Evolutionary conservation across 1,140 invertebrate genomes (phyloP).

Genomic region (Drosophila setifemur): DNA sequence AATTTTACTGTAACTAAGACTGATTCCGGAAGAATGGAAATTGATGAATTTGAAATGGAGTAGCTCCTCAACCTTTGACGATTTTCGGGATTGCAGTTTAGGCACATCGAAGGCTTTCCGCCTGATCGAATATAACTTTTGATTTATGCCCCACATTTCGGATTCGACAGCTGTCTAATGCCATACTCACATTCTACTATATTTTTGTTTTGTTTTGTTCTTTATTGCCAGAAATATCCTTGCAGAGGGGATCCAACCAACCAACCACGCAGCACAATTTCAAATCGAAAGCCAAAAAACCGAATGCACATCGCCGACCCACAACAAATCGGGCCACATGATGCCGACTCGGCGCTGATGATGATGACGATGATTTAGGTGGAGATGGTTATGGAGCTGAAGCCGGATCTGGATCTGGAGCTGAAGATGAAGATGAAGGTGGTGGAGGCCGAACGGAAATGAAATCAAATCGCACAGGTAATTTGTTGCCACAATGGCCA

Average conservation of each 20-base stretch:
- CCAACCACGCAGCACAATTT: slow-evolving; percentile 22
- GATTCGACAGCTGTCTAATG: slow-evolving; percentile 64
- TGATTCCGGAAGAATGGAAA: slow-evolving; percentile 9
- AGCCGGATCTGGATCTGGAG: slow-evolving; percentile 25
- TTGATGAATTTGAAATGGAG: slow-evolving; percentile 26
- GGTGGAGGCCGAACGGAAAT: slow-evolving; percentile 49
- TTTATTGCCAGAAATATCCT: neutral
- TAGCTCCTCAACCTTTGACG: too few species aligned
- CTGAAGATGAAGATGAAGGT: slow-evolving; percentile 5
- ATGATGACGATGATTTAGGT: slow-evolving; percentile 23
- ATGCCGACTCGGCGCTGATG: slow-evolving; percentile 17
- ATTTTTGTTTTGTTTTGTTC: neutral
- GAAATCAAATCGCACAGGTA: slow-evolving; percentile 76
- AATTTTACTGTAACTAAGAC: slow-evolving; percentile 16
- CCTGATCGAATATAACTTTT: slow-evolving; percentile 45
- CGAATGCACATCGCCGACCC: slow-evolving; percentile 45
- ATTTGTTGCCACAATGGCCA: slow-evolving; percentile 65
- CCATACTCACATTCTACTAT: slow-evolving; percentile 31
- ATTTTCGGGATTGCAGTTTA: slow-evolving; percentile 28
- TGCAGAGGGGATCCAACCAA: neutral
- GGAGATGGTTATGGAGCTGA: slow-evolving; percentile 12
- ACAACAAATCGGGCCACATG: slow-evolving; percentile 24
- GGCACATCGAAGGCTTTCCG: slow-evolving; percentile 7
- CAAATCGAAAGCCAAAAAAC: slow-evolving; percentile 48
- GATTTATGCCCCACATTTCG: slow-evolving; percentile 57